phyloP scores from a whole-genome alignment of 2,888 invertebrate species.

The Pristionchus maxplancki region DNA sequence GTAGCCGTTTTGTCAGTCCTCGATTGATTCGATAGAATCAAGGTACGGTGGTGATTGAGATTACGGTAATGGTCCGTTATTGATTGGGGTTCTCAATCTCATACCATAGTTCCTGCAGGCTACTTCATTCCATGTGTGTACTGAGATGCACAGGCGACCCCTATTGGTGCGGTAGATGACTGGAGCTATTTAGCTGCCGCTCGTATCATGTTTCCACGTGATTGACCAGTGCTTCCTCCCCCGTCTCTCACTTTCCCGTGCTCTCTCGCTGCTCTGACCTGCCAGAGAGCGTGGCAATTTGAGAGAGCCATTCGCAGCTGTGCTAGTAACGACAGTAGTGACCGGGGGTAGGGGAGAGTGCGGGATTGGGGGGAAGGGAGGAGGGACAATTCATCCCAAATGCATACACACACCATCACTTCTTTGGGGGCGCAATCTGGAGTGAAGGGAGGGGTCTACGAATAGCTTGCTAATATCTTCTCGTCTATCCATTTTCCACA shows the following conservation, averaged over 20 bases:
- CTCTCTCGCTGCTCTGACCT: background rate
- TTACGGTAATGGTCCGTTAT: slow-evolving; percentile 54
- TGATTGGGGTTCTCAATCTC: too few relatives aligned
- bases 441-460: background rate
- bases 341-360: slow-evolving; percentile 10
- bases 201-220: background rate
- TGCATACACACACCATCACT: slow-evolving; percentile 14
- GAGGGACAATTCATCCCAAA: slow-evolving; percentile 42
- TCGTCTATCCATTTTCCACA: too few relatives aligned
- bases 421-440: background rate
- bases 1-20: too few relatives aligned
- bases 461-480: too few relatives aligned
- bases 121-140: too few relatives aligned
- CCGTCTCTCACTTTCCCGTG: background rate
- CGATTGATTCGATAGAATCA: too few relatives aligned
- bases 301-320: slow-evolving; percentile 2
- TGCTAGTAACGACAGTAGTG: background rate
- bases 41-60: too few relatives aligned
- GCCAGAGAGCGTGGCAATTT: background rate
- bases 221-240: background rate
- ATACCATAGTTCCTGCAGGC: too few relatives aligned
- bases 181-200: too few relatives aligned
- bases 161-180: too few relatives aligned
- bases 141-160: too few relatives aligned
- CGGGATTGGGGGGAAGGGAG: slow-evolving; percentile 1